Evolutionary conservation across 2,113 vertebrate genomes (phyloP), one percentile per base, ranked within the genome.

Genomic region (Glaucidium brasilianum): DNA sequence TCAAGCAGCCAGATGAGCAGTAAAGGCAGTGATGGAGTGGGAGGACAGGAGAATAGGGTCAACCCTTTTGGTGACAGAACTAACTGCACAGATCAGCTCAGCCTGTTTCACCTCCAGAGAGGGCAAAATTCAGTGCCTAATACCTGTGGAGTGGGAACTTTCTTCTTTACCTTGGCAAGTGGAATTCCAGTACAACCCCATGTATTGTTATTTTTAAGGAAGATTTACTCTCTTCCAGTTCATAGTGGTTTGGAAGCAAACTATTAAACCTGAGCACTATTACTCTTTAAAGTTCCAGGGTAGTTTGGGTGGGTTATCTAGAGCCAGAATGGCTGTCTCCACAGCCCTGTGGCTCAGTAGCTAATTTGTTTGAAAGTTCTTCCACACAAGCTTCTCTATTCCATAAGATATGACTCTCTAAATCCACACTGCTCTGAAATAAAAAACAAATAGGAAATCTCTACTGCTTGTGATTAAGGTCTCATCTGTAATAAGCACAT

Each of bases 321-420:
- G 45, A 88, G 59, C 39, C 50, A 78, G 55, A 62, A 78, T 34
- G 50, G 52, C 35, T 39, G 52, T 68, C 18, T 69, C 67, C 12
- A 27, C 0, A 0, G n/a, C 50, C 52, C 1, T 1, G n/a, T 43
- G 53, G 16, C 37, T 83, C 25, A 27, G 66, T 53, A 64, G 37
- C 3, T 62, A 52, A 10, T 75, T 79, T 76, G 32, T 90, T 81
- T 81, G 49, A 68, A 72, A 80, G 45, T 16, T 37, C 15, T 92
- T 72, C 62, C 23, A 23, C 6, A 34, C 17, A 58, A 69, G 19
- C 16, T 86, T 83, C 41, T 79, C 72, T 41, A 62, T 21, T 87
- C n/a, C 15, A 3, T 25, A 60, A 55, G 32, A 32, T 2, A 1
- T 26, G 17, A 87, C 37, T 45, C 23, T 45, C 49, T 82, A 53